Evolutionary conservation across 1,140 invertebrate genomes (phyloP), one percentile per base, ranked within the genome.

Genomic region (Sinonovacula constricta): DNA sequence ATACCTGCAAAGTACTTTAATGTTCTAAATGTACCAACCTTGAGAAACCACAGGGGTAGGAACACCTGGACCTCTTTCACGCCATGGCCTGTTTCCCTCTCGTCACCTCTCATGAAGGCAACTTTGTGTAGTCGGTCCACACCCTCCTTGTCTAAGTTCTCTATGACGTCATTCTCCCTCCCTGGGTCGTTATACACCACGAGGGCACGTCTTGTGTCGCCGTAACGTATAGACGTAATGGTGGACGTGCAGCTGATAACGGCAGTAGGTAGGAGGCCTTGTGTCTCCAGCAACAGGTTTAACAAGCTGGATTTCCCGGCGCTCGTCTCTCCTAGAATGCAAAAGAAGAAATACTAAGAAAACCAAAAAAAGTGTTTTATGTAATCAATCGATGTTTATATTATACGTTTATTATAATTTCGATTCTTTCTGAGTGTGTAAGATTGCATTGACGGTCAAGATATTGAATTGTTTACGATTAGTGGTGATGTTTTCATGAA

Each of bases 401-500:
- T n/a, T n/a, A n/a, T n/a, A n/a, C n/a, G n/a, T n/a, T n/a, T n/a
- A n/a, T n/a, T n/a, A n/a, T n/a, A n/a, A n/a, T n/a, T n/a, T n/a
- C n/a, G n/a, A n/a, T n/a, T n/a, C n/a, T n/a, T n/a, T 67, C 65
- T 79, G 72, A 12, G 80, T 79, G 1, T 83, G 83, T 14, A 88
- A 69, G n/a, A 88, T 74, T 26, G 81, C 74, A 33, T 76, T 69
- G 2, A 83, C 84, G 15, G 86, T 59, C 0, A 88, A 30, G 2
- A 88, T 60, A 56, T 88, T 88, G 14, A 88, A 56, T 2, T 85
- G 79, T 1, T 69, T 83, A n/a, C 83, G 84, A 56, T 88, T 88
- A 3, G 85, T 85, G 0, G 83, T 80, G 28, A 67, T 79, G 5
- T 85, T 85, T 68, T 86, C 85, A 18, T 85, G 85, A 86, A n/a